Evolutionary conservation across 1,140 invertebrate species (phyloP).

Genomic region (Atopsyche davidsoni): DNA sequence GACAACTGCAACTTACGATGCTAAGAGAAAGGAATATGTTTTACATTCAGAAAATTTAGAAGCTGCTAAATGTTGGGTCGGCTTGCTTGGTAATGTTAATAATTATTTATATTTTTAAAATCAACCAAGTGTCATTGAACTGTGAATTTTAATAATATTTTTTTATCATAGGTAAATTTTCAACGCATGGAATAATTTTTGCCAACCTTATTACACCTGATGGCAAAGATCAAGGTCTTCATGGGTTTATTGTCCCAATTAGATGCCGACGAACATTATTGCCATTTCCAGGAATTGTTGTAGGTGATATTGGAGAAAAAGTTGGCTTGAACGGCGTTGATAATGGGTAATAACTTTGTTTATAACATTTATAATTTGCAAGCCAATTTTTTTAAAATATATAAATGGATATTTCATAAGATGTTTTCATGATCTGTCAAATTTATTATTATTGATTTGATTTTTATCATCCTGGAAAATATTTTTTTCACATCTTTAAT

Average conservation of each 20-base stretch:
- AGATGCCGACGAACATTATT: slow-evolving; percentile 65
- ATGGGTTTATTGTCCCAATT: slow-evolving; percentile 75
- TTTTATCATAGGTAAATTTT: slow-evolving; percentile 58
- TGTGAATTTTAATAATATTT: slow-evolving; percentile 3
- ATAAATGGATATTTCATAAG: neutral
- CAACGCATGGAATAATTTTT: slow-evolving; percentile 79
- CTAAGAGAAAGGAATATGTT: slow-evolving; percentile 65
- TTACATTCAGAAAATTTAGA: slow-evolving; percentile 78
- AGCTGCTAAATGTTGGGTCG: slow-evolving; percentile 83
- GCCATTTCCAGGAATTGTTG: slow-evolving; percentile 64
- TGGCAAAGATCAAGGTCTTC: slow-evolving; percentile 68
- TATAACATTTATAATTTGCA: neutral
- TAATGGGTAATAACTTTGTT: slow-evolving; percentile 60
- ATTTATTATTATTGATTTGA: no score
- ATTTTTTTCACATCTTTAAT: no score
- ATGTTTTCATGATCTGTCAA: no score
- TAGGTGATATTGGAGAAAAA: slow-evolving; percentile 80
- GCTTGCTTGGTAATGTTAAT: slow-evolving; percentile 46
- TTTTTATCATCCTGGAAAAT: no score
- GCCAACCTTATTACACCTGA: slow-evolving; percentile 75
- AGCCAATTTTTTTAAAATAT: neutral
- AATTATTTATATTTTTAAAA: neutral
- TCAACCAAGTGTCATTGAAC: neutral
- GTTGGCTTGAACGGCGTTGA: slow-evolving; percentile 77
- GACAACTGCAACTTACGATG: slow-evolving; percentile 74